Evolutionary conservation across 37 sponge, comb jelly and placozoan genomes (phyloP), one percentile per base, ranked within the genome.

Genomic region (Ephydatia muelleri): DNA sequence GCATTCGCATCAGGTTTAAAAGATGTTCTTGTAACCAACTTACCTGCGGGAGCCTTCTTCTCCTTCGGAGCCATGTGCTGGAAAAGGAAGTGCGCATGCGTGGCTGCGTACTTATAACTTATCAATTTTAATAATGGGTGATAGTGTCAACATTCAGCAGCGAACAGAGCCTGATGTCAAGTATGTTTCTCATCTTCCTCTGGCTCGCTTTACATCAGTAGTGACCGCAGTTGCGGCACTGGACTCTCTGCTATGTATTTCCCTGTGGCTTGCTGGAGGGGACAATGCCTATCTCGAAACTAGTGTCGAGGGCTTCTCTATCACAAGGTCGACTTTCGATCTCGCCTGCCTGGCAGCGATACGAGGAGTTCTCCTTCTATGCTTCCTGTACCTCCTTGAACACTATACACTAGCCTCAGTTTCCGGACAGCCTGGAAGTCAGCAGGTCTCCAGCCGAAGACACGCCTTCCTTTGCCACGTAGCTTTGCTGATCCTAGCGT

Each of bases 191-290:
- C 43, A 43, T 43, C 85, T 84, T 9, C 76, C 85, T 5, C 32
- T 57, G 47, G 25, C 65, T 49, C 75, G 90, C 6, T 89, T 84
- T 49, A 89, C 90, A 67, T 47, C 65, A 27, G 43, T 84, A 19
- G 80, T 75, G 0, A 80, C 47, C 11, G 5, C 82, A 1, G 34
- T 88, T 14, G 89, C 85, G 0, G 89, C 86, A 1, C 6, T 92
- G 43, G 93, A 92, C 40, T 64, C 85, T 14, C 71, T 93, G 25
- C 23, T 85, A 2, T 83, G 86, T 65, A 68, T 89, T 28, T 40
- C 76, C 0, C 57, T 93, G 23, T 93, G 94, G 94, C 37, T 86
- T 0, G 90, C 84, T 73, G 94, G 89, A 1, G 94, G 94, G 0
- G 79, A 78, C 47, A 39, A 78, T 3, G 13, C 31, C 0, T 88